These are phyloP conservation scores for Stratiomys singularior DNA, from an alignment of 2,888 invertebrate genomes.

Conservation along the genomic window DNA sequence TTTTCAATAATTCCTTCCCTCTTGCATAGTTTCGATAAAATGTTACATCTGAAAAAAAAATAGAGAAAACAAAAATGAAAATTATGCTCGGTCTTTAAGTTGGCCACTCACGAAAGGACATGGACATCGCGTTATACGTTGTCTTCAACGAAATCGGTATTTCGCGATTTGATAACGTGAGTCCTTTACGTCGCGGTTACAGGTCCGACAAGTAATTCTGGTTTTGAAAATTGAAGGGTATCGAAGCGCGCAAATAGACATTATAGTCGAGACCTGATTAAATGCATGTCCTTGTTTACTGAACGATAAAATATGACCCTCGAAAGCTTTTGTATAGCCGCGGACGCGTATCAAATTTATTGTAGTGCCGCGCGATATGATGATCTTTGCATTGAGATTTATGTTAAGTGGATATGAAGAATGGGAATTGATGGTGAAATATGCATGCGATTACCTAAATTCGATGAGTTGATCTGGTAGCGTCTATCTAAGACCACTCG, in stretches of 20 bases:
- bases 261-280: constrained; percentile 2
- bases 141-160: neutral
- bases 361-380: constrained; percentile 7
- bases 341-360: constrained; percentile 40
- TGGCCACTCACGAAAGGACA: constrained; percentile 25
- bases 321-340: constrained; percentile 12
- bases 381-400: neutral
- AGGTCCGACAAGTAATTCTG: constrained; percentile 43
- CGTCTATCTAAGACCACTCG: neutral
- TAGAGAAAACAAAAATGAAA: too few species aligned
- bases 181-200: constrained; percentile 14
- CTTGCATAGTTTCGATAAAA: neutral
- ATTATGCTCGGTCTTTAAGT: neutral
- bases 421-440: neutral
- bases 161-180: constrained; percentile 44
- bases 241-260: constrained; percentile 22
- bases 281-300: constrained; percentile 36
- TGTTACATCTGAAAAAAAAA: constrained; percentile 5
- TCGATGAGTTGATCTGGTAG: neutral
- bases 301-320: constrained; percentile 45
- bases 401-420: neutral
- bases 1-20: constrained; percentile 11
- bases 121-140: neutral
- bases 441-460: neutral
- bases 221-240: constrained; percentile 35